phyloP scores from a whole-genome alignment of 2,888 invertebrate species.

The Salticus scenicus region DNA sequence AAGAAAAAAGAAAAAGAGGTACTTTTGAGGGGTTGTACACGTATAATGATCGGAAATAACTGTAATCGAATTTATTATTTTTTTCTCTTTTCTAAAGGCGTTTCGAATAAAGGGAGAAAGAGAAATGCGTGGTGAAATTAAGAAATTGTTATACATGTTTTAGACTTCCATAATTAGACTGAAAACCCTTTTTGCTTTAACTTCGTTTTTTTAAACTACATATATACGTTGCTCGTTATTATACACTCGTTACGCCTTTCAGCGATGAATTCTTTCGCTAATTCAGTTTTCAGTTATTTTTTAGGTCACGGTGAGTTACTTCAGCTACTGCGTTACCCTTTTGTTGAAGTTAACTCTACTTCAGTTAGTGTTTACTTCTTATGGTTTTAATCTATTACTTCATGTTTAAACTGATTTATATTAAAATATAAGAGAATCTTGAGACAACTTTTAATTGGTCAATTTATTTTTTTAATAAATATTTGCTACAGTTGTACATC shows the following conservation, averaged over 20 bases:
- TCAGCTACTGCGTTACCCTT: no score
- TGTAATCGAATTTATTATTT: constrained; percentile 6
- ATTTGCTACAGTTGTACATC: no score
- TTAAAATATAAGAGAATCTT: no score
- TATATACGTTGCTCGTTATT: background rate
- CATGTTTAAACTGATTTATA: no score
- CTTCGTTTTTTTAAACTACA: background rate
- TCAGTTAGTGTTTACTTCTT: no score
- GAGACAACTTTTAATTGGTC: no score
- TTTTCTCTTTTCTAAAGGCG: background rate
- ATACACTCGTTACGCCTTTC: background rate
- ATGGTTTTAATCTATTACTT: no score
- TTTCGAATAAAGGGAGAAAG: background rate
- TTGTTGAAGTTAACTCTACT: no score
- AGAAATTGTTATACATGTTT: constrained; percentile 12
- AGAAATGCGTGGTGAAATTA: background rate
- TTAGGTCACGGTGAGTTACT: no score
- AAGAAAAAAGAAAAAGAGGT: constrained; percentile 7
- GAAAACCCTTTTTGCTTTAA: no score
- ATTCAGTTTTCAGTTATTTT: no score
- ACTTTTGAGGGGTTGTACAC: constrained; percentile 45
- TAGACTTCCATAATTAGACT: background rate
- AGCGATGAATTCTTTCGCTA: background rate
- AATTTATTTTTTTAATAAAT: no score
- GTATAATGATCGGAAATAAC: constrained; percentile 25